Evolutionary conservation across 2,888 invertebrate species (phyloP).

Genomic region (Sepioteuthis lessoniana): DNA sequence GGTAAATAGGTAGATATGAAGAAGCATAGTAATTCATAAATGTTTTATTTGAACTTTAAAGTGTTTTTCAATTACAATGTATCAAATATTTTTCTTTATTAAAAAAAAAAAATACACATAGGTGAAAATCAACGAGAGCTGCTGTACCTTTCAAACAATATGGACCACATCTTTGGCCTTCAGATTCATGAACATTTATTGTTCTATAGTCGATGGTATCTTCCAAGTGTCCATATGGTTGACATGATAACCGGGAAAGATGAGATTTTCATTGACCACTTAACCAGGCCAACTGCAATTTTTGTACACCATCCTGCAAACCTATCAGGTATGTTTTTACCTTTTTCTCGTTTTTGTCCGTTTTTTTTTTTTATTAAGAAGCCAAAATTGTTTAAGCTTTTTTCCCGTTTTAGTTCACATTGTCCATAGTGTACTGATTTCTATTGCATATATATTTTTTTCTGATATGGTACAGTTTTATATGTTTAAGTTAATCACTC

Average conservation of each 20-base stretch:
- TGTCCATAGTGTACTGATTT: no score
- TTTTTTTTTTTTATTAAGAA: no score
- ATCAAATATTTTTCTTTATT: constrained; percentile 6
- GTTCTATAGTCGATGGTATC: constrained; percentile 64
- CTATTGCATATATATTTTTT: no score
- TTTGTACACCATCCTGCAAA: constrained; percentile 62
- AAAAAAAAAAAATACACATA: constrained; percentile 50
- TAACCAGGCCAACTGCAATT: constrained; percentile 63
- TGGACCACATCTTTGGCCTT: constrained; percentile 62
- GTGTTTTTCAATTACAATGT: background rate
- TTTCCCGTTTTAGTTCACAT: no score
- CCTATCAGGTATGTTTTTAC: constrained; percentile 54
- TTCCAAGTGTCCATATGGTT: constrained; percentile 60
- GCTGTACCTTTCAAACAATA: constrained; percentile 56
- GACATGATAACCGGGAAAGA: constrained; percentile 61
- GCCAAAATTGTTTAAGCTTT: no score
- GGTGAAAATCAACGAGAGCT: constrained; percentile 56
- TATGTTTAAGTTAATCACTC: no score
- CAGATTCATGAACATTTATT: constrained; percentile 59
- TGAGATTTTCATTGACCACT: constrained; percentile 57
- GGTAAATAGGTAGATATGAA: background rate
- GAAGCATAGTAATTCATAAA: background rate
- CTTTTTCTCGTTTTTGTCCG: background rate
- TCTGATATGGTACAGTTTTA: no score
- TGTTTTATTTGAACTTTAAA: background rate